These are phyloP conservation scores for Rotaria sp. DNA, from an alignment of 2,888 invertebrate genomes.

Conservation along the genomic window DNA sequence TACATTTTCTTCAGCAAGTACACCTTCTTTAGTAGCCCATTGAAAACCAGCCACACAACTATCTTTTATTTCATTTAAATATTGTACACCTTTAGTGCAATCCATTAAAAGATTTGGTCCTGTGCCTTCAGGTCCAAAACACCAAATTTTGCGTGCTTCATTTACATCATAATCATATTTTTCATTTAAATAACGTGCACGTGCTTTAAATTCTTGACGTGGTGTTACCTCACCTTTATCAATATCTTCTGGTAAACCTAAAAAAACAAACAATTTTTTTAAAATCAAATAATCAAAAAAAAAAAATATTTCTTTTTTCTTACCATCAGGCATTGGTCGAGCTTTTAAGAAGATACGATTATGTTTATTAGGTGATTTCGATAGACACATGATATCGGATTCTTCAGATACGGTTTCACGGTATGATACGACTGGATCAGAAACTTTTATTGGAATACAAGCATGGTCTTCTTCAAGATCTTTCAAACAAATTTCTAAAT, in stretches of 20 bases:
- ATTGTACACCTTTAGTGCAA: constrained; percentile 98
- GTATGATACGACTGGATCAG: constrained; percentile 82
- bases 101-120: constrained; percentile 95
- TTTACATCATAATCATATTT: constrained; percentile 93
- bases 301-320: not conserved
- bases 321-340: constrained; percentile 80
- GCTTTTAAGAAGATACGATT: constrained; percentile 94
- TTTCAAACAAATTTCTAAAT: constrained; percentile 98
- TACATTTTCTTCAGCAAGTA: constrained; percentile 89
- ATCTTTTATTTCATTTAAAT: constrained; percentile 99
- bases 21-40: constrained; percentile 80
- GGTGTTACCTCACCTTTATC: constrained; percentile 81
- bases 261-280: not conserved
- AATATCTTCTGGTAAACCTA: constrained; percentile 76
- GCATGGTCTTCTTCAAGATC: constrained; percentile 95
- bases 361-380: constrained; percentile 99
- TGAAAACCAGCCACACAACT: constrained; percentile 96
- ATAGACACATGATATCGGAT: constrained; percentile 87
- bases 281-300: not conserved
- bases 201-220: constrained; percentile 90
- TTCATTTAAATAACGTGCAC: constrained; percentile 85
- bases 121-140: constrained; percentile 96
- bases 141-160: constrained; percentile 97
- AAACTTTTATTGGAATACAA: constrained; percentile 91
- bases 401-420: constrained; percentile 88